Evolutionary conservation across 2,797 vertebrate species (phyloP), one percentile per base, ranked within the genome.

Genomic region (Pangasius sanitwongsei): DNA sequence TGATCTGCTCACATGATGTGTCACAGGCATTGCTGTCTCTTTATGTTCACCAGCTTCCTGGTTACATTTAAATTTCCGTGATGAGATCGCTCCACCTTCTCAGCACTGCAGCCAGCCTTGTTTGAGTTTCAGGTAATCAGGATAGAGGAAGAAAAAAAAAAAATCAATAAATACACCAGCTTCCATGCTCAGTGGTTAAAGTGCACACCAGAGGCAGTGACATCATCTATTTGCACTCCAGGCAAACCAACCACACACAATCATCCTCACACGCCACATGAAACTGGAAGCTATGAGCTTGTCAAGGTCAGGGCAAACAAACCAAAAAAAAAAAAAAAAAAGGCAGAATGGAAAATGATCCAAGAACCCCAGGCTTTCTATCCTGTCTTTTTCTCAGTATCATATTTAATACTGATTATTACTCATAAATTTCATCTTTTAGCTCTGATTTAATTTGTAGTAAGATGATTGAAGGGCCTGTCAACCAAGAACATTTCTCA

Each of bases 191-290:
- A 2, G 82, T 48, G 59, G 81, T 48, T 87, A 77, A 89, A 89
- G 86, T 89, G 31, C 77, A 89, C 28, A 37, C 50, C 67, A 53
- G 75, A 87, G 89, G 83, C 86, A 20, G 85, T 89, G 89, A 84
- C 86, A 31, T 89, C 70, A 89, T 87, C 72, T 87, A 82, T 89
- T 89, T 89, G 86, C 81, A 77, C 67, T 87, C 18, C 16, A 37
- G 70, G 69, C 85, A 87, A 50, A 63, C 53, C 37, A 61, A 18
- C 25, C 69, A 75, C 69, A 88, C n/a, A 67, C 44, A 57, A 6
- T 48, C 57, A 25, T 75, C 16, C n/a, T 44, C 4, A n/a, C 12
- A 48, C 15, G 11, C 83, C 63, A 65, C 23, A 55, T 65, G 78
- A 74, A 50, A 83, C 74, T 55, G 25, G 44, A 86, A 69, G 31